These are phyloP conservation scores for Urocynchramus pylzowi DNA, from an alignment of 2,113 vertebrate genomes.

Conservation along the genomic window DNA sequence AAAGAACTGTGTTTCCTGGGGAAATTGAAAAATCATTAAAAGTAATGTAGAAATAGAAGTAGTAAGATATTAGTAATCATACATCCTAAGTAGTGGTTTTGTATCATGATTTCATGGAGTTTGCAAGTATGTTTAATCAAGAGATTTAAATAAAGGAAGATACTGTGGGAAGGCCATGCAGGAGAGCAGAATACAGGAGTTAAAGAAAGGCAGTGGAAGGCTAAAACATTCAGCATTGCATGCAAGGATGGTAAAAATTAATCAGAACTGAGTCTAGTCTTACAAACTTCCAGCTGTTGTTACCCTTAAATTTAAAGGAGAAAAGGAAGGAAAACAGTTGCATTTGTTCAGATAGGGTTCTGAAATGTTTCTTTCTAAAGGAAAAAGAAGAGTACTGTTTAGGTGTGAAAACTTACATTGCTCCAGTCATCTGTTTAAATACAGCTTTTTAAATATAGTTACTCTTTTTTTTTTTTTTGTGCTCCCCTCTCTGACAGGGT, in stretches of 20 bases:
- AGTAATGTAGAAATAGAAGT: not conserved
- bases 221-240: not conserved
- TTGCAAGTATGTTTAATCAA: not conserved
- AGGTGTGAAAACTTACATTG: not conserved
- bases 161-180: not conserved
- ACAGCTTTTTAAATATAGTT: not conserved
- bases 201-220: not conserved
- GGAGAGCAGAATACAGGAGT: not conserved
- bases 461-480: not conserved
- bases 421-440: not conserved
- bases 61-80: not conserved
- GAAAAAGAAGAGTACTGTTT: not conserved
- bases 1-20: not conserved
- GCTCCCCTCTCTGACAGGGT: slow-evolving; percentile 62
- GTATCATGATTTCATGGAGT: not conserved
- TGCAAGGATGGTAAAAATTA: not conserved
- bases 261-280: not conserved
- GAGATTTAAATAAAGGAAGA: not conserved
- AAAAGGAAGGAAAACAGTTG: not conserved
- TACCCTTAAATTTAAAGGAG: not conserved
- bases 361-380: not conserved
- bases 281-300: not conserved
- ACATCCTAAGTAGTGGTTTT: not conserved
- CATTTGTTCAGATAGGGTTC: not conserved
- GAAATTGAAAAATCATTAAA: not conserved